Percentiles rank a stretch among this genome's conserved stretches.
Conservation (phyloP, 2,113 vertebrate species). For the Zosterops japonicus region DNA sequence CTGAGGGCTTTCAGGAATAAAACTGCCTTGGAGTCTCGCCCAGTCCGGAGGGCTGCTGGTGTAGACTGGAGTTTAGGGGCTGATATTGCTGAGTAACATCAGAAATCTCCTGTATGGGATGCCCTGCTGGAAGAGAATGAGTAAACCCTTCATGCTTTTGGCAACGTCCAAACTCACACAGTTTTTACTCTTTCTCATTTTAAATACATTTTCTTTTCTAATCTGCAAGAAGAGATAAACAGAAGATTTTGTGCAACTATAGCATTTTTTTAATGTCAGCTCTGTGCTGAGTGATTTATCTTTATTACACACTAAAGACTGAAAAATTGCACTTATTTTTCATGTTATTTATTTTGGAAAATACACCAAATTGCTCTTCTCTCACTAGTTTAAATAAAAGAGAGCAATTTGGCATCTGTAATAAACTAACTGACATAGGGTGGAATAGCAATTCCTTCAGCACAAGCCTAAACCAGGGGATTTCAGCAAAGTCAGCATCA, state of each 20-base stretch:
- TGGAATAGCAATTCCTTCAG: not conserved
- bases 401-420: not conserved
- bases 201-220: not conserved
- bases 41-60: not conserved
- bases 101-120: not conserved
- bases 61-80: not conserved
- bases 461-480: not conserved
- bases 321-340: not conserved
- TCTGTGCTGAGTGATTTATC: not conserved
- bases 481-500: not conserved
- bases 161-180: not conserved
- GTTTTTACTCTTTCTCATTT: not conserved
- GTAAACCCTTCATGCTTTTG: not conserved
- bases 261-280: not conserved
- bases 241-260: not conserved
- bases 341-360: slow-evolving; percentile 13
- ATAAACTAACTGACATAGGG: not conserved
- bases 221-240: not conserved
- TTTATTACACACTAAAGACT: not conserved
- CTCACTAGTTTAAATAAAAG: not conserved
- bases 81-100: not conserved
- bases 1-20: not conserved
- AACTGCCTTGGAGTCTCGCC: not conserved
- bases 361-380: not conserved
- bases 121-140: not conserved